phyloP scores from a whole-genome alignment of 2,113 vertebrate genomes.

The Nansenia antarctica region DNA sequence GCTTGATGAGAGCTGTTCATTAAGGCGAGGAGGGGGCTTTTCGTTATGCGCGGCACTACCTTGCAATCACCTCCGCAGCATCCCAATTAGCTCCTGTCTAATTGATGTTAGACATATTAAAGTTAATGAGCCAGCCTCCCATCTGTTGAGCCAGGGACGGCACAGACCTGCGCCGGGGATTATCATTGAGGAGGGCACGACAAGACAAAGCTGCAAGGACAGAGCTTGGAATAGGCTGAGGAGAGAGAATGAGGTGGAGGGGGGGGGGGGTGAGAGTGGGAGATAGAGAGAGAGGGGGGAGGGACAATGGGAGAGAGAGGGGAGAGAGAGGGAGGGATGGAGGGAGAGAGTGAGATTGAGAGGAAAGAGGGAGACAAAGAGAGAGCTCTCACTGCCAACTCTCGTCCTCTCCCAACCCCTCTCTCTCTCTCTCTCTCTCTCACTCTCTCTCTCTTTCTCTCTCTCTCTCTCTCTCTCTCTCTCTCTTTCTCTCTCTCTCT shows the following conservation, averaged over 20 bases:
- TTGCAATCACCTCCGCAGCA: constrained; percentile 68
- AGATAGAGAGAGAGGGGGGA: background rate
- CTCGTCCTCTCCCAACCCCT: background rate
- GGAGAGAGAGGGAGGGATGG: background rate
- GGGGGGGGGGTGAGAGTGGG: background rate
- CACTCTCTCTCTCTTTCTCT: background rate
- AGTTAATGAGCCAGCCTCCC: constrained; percentile 76
- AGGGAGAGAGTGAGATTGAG: background rate
- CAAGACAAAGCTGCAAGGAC: constrained; percentile 48
- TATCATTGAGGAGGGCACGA: constrained; percentile 46
- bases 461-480: background rate
- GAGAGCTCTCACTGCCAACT: background rate
- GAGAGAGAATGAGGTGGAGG: background rate
- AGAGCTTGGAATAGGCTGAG: constrained; percentile 16
- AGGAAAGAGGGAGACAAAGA: background rate
- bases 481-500: constrained; percentile 5
- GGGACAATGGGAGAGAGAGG: background rate
- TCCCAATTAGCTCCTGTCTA: constrained; percentile 73
- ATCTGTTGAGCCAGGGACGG: constrained; percentile 71
- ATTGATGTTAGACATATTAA: constrained; percentile 76
- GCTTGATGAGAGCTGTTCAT: constrained; percentile 56
- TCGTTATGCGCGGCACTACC: constrained; percentile 49
- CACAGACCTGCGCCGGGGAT: constrained; percentile 29
- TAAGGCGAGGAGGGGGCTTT: constrained; percentile 46
- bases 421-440: background rate